Evolutionary conservation across 1,140 invertebrate genomes (phyloP).

Genomic region (Lysiphlebus fabarum): DNA sequence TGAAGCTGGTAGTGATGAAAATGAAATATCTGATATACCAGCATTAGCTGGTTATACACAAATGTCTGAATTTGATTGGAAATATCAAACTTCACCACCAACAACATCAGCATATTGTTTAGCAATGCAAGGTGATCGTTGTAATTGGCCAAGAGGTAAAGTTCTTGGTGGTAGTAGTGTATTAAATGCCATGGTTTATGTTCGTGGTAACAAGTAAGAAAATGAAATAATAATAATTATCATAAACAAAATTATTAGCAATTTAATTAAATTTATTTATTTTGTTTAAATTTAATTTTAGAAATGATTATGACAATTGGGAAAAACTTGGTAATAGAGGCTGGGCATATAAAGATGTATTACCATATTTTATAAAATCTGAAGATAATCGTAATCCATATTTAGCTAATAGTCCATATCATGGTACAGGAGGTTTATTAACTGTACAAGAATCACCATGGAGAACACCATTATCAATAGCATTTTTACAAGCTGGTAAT

Average conservation of each 20-base stretch:
- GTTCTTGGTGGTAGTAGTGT: conserved; percentile 91
- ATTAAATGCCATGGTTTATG: conserved; percentile 94
- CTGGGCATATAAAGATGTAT: conserved; percentile 84
- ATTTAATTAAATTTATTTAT: neutral
- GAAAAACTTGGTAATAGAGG: conserved; percentile 78
- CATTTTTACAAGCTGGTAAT: conserved; percentile 76
- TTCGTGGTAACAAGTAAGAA: conserved; percentile 75
- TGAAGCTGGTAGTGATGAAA: conserved; percentile 82
- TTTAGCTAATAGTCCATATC: conserved; percentile 69
- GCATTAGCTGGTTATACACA: conserved; percentile 73
- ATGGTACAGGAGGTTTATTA: conserved; percentile 73
- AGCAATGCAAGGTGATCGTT: conserved; percentile 78
- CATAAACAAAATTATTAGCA: neutral
- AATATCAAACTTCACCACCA: conserved; percentile 84
- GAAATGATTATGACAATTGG: conserved; percentile 90
- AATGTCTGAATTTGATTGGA: conserved; percentile 84
- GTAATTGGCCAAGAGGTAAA: conserved; percentile 84
- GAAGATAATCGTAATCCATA: conserved; percentile 85
- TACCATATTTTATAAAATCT: conserved; percentile 86
- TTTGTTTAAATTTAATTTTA: conserved; percentile 26
- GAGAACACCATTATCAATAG: conserved; percentile 73
- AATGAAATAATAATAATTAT: neutral
- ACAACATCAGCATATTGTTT: conserved; percentile 71
- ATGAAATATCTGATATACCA: conserved; percentile 75
- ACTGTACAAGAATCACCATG: conserved; percentile 82